These are phyloP conservation scores for Simalia tracyae DNA, from an alignment of 2,797 vertebrate species.

Conservation along the genomic window DNA sequence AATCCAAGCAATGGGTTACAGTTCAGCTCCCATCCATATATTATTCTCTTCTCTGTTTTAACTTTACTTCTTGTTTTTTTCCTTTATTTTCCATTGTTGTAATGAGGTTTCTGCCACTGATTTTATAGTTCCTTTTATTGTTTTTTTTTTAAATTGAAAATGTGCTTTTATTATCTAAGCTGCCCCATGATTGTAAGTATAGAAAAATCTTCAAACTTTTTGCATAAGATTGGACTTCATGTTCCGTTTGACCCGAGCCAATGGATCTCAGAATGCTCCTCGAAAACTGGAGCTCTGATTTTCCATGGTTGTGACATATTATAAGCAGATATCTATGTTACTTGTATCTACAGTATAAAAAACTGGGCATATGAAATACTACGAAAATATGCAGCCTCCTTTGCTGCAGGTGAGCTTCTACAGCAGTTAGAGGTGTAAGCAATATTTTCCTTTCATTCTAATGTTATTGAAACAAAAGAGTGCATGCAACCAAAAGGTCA, in stretches of 20 bases:
- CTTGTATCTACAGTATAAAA: constrained; percentile 59
- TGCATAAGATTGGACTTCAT: background rate
- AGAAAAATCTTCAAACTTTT: background rate
- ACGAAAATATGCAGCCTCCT: constrained; percentile 42
- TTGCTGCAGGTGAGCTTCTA: background rate
- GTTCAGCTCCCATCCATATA: background rate
- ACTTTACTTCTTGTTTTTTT: background rate
- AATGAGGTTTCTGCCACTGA: background rate
- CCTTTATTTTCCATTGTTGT: background rate
- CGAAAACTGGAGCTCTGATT: background rate
- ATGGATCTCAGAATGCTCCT: background rate
- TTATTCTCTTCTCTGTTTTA: background rate
- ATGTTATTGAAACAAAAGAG: constrained; percentile 23
- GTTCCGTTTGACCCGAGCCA: background rate
- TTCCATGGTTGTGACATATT: background rate
- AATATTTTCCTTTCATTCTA: constrained; percentile 8
- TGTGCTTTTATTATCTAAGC: background rate
- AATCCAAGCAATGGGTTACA: too few species aligned
- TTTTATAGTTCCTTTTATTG: background rate
- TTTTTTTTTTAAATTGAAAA: background rate
- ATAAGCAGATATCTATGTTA: constrained; percentile 44
- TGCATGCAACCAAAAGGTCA: constrained; percentile 32
- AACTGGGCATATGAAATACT: constrained; percentile 59
- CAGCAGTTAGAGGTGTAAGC: constrained; percentile 58
- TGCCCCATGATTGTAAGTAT: background rate